A percentile compares a stretch with the other conserved stretches of the same genome.
Evolutionary conservation across 2,113 vertebrate species (phyloP).

Genomic region (Mixornis gularis): DNA sequence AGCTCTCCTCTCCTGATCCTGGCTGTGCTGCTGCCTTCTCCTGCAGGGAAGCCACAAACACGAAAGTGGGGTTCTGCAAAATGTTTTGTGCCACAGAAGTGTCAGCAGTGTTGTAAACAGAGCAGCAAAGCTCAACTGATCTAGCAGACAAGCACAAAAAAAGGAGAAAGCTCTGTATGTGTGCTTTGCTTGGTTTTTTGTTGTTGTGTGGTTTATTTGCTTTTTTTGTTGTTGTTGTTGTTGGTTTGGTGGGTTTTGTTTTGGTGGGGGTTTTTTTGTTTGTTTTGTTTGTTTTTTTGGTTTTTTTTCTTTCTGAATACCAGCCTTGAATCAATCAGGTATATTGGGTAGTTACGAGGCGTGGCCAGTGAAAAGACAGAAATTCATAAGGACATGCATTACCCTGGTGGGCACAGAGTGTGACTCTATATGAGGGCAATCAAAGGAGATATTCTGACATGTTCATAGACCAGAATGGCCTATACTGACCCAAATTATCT

Average conservation of each 20-base stretch:
- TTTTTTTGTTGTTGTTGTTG: no score
- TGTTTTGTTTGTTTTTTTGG: no score
- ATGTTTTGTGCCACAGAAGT: neutral
- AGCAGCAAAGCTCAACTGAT: neutral
- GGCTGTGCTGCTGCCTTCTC: neutral
- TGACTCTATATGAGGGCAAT: neutral
- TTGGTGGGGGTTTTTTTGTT: no score
- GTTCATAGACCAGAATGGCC: neutral
- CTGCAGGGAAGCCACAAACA: neutral
- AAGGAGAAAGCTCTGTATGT: neutral
- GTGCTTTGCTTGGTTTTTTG: neutral
- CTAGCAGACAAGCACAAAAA: neutral
- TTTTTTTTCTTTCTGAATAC: neutral
- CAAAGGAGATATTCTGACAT: neutral
- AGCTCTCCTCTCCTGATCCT: neutral
- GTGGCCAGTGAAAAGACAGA: neutral
- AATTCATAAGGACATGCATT: neutral
- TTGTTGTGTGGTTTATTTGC: no score
- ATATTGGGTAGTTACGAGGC: neutral
- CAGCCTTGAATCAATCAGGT: neutral
- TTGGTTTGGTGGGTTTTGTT: no score
- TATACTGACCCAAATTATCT: neutral
- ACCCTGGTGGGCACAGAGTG: neutral
- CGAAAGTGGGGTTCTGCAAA: neutral
- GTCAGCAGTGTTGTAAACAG: neutral